A percentile compares a stretch with the other conserved stretches of the same genome.
These are phyloP conservation scores for Myopa tessellatipennis DNA, from an alignment of 2,888 invertebrate genomes.

Conservation along the genomic window DNA sequence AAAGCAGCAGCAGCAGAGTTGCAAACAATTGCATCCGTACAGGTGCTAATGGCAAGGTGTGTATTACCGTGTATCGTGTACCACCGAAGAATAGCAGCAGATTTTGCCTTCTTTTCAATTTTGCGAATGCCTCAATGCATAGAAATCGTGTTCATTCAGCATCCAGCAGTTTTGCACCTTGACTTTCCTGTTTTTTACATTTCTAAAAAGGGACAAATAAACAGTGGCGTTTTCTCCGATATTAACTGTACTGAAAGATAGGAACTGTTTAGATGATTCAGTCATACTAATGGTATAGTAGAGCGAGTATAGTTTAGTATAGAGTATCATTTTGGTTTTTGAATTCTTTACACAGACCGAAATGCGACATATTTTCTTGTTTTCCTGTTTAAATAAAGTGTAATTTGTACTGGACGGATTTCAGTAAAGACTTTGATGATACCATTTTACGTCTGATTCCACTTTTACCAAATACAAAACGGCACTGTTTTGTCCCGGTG, in stretches of 20 bases:
- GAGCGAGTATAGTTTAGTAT: neutral
- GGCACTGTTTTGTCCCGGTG: slow-evolving; percentile 50
- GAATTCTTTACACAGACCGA: no score
- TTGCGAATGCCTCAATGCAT: slow-evolving; percentile 25
- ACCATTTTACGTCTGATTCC: neutral
- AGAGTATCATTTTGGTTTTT: no score
- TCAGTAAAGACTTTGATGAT: no score
- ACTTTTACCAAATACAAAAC: neutral
- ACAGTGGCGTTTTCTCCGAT: slow-evolving; percentile 32
- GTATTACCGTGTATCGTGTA: slow-evolving; percentile 6
- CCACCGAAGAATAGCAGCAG: neutral
- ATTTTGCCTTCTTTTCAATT: slow-evolving; percentile 27
- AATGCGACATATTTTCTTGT: no score
- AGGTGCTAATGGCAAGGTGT: slow-evolving; percentile 50
- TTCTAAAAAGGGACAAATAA: neutral
- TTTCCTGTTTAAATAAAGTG: no score
- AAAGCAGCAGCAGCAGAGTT: slow-evolving; percentile 28
- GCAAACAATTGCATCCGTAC: slow-evolving; percentile 51
- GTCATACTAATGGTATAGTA: no score
- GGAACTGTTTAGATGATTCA: no score
- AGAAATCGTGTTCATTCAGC: slow-evolving; percentile 51
- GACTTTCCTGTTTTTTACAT: slow-evolving; percentile 36
- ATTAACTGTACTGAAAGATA: no score
- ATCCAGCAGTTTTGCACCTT: slow-evolving; percentile 65
- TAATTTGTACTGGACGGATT: no score